Base-by-base conservation (phyloP, 2,888 invertebrate genomes). In the Tyria jacobaeae region DNA sequence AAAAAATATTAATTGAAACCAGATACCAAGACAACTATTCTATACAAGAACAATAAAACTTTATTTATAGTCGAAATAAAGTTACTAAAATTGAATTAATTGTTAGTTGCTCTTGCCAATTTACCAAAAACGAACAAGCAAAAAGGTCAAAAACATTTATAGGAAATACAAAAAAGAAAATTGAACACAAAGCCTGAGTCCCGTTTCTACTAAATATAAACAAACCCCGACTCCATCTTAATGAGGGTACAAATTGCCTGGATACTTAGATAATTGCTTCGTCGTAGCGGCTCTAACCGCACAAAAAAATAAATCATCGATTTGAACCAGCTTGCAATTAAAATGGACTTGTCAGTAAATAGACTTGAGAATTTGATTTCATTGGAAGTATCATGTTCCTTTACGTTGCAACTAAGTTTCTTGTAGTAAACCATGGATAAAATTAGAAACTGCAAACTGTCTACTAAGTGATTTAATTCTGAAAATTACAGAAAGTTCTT, bases 241-340 rank as follows among this genome's bases (percentile, higher is more conserved):
- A 44, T 44, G 50, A 58, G 34, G 41, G 44, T 58, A 6, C 41
- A 41, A 51, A 58, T 51, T 51, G 41, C 25, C 21, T 15, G 44
- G 57, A 51, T 58, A 41, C 51, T 58, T 37, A 37, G n/a, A 31
- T 58, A 48, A 56, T 53, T 47, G 35, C 51, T 24, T 34, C 9
- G 15, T 37, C 17, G 14, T 48, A 24, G 1, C 6, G 25, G 10
- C 57, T 6, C 52, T 34, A 34, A 58, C 39, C 37, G 25, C n/a
- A 27, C 24, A 5, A 9, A 44, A n/a, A 17, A 35, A 34, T 51
- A 52, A 34, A 44, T 44, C 44, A 34, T 15, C 10, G 12, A 57
- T 57, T 48, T 37, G n/a, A 49, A 37, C 21, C 12, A 12, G 35
- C 34, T n/a, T 21, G 47, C 24, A 1, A 24, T 24, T 48, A 35